phyloP scores from a whole-genome alignment of 1,140 invertebrate genomes.

The Trachymyrmex cornetzi region DNA sequence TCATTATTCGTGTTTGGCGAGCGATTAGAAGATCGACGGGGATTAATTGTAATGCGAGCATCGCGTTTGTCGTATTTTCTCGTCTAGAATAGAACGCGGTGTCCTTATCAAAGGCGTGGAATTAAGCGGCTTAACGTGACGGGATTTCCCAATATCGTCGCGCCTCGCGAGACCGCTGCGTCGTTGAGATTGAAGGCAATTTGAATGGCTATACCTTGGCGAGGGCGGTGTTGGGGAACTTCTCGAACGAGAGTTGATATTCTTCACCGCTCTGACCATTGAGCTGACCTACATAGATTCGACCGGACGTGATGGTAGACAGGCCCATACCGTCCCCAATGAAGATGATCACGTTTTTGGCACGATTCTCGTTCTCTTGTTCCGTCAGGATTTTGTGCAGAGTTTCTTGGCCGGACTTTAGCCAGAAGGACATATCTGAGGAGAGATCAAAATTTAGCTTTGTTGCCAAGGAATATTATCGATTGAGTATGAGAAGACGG shows the following conservation, averaged over 20 bases:
- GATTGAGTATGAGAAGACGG: not conserved
- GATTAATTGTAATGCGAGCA: conserved; percentile 45
- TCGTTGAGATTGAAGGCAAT: conserved; percentile 34
- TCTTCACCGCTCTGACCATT: conserved; percentile 88
- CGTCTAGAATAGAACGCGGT: conserved; percentile 6
- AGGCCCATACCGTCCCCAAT: conserved; percentile 92
- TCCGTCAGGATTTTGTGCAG: conserved; percentile 80
- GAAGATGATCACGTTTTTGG: conserved; percentile 91
- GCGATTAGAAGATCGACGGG: not conserved
- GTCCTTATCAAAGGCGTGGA: conserved; percentile 52
- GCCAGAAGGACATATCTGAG: conserved; percentile 84
- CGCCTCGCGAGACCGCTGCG: not conserved
- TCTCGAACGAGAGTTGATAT: conserved; percentile 87
- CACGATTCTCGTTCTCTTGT: conserved; percentile 86
- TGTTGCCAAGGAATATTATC: conserved; percentile 39
- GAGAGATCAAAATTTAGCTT: conserved; percentile 52
- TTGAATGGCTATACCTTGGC: conserved; percentile 88
- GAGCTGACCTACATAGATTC: conserved; percentile 88
- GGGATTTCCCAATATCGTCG: conserved; percentile 38
- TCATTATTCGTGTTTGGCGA: not conserved
- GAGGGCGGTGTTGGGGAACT: conserved; percentile 88
- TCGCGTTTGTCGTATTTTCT: conserved; percentile 40
- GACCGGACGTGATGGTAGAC: conserved; percentile 89
- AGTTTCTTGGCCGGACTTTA: conserved; percentile 83
- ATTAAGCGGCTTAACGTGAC: conserved; percentile 59